Conservation (phyloP, 2,888 invertebrate species). For the Andrena bicolor region DNA sequence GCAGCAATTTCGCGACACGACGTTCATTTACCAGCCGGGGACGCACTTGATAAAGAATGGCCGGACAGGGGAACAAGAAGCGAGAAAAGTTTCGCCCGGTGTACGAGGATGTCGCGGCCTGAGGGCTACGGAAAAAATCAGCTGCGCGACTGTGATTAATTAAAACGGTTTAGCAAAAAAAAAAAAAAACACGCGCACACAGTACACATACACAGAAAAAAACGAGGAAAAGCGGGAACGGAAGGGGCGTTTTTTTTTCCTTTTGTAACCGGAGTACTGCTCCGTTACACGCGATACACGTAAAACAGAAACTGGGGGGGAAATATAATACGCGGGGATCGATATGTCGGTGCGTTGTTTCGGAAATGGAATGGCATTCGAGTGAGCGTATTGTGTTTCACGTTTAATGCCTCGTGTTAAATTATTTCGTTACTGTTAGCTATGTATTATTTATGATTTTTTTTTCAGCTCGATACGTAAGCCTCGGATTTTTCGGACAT, state of each 20-base stretch:
- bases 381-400: conserved; percentile 18
- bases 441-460: conserved; percentile 5
- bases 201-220: too few relatives aligned
- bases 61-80: background rate
- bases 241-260: background rate
- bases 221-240: background rate
- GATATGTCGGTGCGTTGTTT: conserved; percentile 21
- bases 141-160: background rate
- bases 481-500: conserved; percentile 20
- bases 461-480: background rate
- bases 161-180: background rate
- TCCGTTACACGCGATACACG: conserved; percentile 17
- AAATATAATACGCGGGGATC: conserved; percentile 23
- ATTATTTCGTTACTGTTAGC: conserved; percentile 28
- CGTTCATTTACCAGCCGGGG: conserved; percentile 27
- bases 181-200: background rate
- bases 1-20: conserved; percentile 38
- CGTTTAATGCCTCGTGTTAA: conserved; percentile 7
- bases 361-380: conserved; percentile 15
- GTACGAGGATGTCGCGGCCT: background rate
- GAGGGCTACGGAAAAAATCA: background rate
- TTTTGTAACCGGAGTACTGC: conserved; percentile 19
- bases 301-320: background rate
- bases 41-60: conserved; percentile 6
- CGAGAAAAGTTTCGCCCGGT: conserved; percentile 3